Percentiles rank a stretch among this genome's conserved stretches.
Evolutionary conservation across 2,888 invertebrate species (phyloP).

Genomic region (Drosophila lutescens): DNA sequence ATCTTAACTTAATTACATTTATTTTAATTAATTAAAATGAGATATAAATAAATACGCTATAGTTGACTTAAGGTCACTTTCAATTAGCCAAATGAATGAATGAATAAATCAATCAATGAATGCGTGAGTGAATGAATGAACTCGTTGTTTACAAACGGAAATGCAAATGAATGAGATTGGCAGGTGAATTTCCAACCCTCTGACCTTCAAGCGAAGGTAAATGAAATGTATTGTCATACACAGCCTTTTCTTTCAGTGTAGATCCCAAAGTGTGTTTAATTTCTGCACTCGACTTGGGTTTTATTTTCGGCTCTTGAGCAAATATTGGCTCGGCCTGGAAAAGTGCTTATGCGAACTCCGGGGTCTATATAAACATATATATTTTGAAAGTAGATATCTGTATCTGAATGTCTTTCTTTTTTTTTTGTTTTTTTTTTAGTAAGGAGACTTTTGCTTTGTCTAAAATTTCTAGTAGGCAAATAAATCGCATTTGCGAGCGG

Average conservation of each 20-base stretch:
- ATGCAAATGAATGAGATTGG: conserved; percentile 24
- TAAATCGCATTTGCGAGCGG: conserved; percentile 49
- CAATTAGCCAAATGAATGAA: conserved; percentile 16
- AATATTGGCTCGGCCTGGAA: conserved; percentile 41
- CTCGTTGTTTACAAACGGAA: conserved; percentile 20
- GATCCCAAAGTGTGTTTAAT: conserved; percentile 1
- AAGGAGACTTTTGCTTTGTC: conserved; percentile 37
- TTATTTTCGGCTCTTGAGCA: conserved; percentile 9
- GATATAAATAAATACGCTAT: background rate
- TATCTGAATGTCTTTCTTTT: conserved; percentile 29
- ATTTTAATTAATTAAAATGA: background rate
- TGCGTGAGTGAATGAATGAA: conserved; percentile 3
- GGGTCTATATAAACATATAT: conserved; percentile 3
- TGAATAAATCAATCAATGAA: conserved; percentile 21
- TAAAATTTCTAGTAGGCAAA: conserved; percentile 64
- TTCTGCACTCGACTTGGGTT: conserved; percentile 12
- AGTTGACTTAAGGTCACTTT: background rate
- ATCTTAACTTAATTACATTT: too few relatives aligned
- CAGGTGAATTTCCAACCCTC: conserved; percentile 6
- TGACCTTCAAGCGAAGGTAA: conserved; percentile 17
- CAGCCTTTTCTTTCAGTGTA: background rate
- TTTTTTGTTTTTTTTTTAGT: conserved; percentile 1
- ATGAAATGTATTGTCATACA: too few relatives aligned
- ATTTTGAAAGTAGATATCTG: conserved; percentile 1
- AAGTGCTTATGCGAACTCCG: conserved; percentile 34